Conservation (phyloP, 2,888 invertebrate species). For the Ernsta delagoae region DNA sequence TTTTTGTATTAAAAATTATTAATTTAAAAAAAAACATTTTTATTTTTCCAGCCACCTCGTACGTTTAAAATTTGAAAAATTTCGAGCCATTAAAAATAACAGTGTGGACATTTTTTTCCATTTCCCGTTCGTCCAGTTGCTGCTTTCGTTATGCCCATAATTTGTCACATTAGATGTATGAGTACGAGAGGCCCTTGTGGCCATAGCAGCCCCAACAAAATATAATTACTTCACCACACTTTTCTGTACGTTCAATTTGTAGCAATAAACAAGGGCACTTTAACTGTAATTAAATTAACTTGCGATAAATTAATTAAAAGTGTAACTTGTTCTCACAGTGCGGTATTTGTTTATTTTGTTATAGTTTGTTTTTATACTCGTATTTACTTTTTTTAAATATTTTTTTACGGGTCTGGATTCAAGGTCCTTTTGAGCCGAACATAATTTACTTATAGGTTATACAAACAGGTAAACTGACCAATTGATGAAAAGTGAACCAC, state of each 20-base stretch:
- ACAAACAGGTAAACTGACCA: too few relatives aligned
- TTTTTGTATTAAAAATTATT: background rate
- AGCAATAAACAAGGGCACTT: conserved; percentile 13
- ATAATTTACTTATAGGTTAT: too few relatives aligned
- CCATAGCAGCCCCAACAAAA: conserved; percentile 46
- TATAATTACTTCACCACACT: conserved; percentile 36
- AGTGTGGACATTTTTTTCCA: conserved; percentile 7
- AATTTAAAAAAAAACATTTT: too few relatives aligned
- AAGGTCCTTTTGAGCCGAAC: too few relatives aligned
- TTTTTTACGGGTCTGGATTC: too few relatives aligned
- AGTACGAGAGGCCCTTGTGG: conserved; percentile 1
- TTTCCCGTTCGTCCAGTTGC: conserved; percentile 4
- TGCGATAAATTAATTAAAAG: conserved; percentile 21
- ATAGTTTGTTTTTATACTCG: too few relatives aligned
- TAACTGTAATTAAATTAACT: conserved; percentile 23
- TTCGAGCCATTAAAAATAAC: conserved; percentile 4
- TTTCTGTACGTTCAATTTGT: conserved; percentile 31
- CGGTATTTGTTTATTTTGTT: too few relatives aligned
- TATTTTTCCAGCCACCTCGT: too few relatives aligned
- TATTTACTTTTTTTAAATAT: too few relatives aligned
- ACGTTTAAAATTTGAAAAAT: conserved; percentile 6
- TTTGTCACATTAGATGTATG: conserved; percentile 18
- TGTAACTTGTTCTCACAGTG: conserved; percentile 6
- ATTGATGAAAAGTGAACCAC: too few relatives aligned
- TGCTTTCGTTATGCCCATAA: conserved; percentile 21